A percentile compares a stretch with the other conserved stretches of the same genome.
phyloP scores from a whole-genome alignment of 2,113 vertebrate genomes.

The Castor canadensis region DNA sequence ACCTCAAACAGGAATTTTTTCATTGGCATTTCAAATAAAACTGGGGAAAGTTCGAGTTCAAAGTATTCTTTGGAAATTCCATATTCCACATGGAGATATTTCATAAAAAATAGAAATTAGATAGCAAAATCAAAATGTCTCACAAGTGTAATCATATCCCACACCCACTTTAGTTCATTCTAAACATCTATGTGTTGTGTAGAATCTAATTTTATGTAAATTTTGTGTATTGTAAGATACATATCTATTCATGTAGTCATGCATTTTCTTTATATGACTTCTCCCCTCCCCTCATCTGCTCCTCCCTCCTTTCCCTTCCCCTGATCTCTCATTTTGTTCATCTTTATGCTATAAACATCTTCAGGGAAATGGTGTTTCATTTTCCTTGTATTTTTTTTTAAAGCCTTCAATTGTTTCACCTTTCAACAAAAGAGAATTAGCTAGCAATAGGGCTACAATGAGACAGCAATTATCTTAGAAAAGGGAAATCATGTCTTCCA shows the following conservation, averaged over 20 bases:
- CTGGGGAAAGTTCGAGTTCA: background rate
- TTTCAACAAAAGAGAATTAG: background rate
- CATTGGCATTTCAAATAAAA: background rate
- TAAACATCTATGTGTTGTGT: background rate
- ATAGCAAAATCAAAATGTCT: background rate
- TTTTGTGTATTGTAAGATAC: background rate
- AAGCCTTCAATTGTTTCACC: background rate
- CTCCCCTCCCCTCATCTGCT: rapidly evolving
- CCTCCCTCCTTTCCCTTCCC: rapidly evolving
- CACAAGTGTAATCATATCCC: background rate
- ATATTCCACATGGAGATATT: background rate
- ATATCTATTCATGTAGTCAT: background rate
- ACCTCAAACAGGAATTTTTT: background rate
- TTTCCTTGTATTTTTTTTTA: background rate
- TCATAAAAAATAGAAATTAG: background rate
- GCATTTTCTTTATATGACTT: background rate
- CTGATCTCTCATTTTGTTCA: background rate
- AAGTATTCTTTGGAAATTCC: background rate
- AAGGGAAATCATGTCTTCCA: background rate
- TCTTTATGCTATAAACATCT: background rate
- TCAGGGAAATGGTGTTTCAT: background rate
- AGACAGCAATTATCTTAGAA: background rate
- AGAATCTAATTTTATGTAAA: background rate
- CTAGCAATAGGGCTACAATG: background rate
- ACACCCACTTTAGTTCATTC: background rate